Evolutionary conservation across 2,113 vertebrate species (phyloP).

Genomic region (Tachysurus vachellii): DNA sequence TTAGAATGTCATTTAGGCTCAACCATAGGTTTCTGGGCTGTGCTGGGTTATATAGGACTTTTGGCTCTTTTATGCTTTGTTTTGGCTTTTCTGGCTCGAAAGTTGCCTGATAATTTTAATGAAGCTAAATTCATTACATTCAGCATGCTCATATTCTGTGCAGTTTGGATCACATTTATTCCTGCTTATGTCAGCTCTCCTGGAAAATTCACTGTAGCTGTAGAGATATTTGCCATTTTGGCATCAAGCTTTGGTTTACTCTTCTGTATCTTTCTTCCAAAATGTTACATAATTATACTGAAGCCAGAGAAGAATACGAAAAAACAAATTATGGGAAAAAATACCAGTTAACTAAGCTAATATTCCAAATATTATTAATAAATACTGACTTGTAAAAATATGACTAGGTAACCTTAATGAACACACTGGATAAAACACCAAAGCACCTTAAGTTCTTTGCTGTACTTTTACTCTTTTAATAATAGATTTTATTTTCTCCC

Average conservation of each 20-base stretch:
- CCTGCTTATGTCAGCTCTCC: conserved; percentile 10
- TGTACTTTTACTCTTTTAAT: not conserved
- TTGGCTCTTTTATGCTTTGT: conserved; percentile 8
- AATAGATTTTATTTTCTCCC: not conserved
- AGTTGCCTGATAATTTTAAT: conserved; percentile 21
- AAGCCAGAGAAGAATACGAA: conserved; percentile 19
- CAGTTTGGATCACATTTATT: conserved; percentile 18
- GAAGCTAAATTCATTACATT: conserved; percentile 17
- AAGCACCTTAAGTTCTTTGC: not conserved
- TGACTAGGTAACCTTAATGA: not conserved
- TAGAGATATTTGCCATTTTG: conserved; percentile 11
- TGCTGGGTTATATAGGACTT: conserved; percentile 7
- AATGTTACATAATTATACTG: conserved; percentile 4
- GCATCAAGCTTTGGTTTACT: conserved; percentile 10
- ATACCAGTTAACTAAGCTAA: not conserved
- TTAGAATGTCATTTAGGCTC: conserved; percentile 12
- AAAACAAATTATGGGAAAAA: conserved; percentile 3
- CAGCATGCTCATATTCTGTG: conserved; percentile 15
- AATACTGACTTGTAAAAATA: not conserved
- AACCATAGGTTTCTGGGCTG: conserved; percentile 4
- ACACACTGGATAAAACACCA: not conserved
- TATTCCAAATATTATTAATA: not conserved
- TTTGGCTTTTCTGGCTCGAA: not conserved
- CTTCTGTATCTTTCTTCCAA: conserved; percentile 13
- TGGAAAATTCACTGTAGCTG: conserved; percentile 15